A percentile compares a stretch with the other conserved stretches of the same genome.
Conservation (phyloP, 35 echinoderm and acorn worm genomes). For the Eucidaris tribuloides region DNA sequence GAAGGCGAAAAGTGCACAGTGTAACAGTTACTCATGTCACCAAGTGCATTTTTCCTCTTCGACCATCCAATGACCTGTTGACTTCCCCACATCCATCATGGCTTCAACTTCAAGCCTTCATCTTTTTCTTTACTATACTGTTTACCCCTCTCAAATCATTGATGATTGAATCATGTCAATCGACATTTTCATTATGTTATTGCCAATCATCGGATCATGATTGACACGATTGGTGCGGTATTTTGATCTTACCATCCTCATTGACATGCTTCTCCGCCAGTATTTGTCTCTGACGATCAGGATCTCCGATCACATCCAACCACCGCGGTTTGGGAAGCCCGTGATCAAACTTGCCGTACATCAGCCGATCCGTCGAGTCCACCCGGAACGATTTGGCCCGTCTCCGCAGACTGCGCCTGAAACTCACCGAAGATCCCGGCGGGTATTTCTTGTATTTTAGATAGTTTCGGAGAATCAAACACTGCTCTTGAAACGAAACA, state of each 20-base stretch:
- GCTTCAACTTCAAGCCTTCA: no score
- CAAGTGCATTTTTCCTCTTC: no score
- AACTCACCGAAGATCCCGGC: not conserved
- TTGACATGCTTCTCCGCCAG: not conserved
- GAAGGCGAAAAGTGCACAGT: no score
- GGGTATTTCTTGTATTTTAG: not conserved
- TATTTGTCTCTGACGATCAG: not conserved
- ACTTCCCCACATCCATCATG: no score
- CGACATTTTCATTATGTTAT: no score
- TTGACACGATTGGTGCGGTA: no score
- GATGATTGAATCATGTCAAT: no score
- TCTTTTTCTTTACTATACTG: no score
- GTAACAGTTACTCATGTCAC: no score
- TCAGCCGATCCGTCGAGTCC: not conserved
- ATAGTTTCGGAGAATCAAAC: not conserved
- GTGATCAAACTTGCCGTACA: slow-evolving; percentile 12
- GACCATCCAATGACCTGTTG: no score
- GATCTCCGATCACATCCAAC: not conserved
- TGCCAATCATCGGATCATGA: no score
- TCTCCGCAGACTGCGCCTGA: not conserved
- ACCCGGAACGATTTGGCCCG: slow-evolving; percentile 6
- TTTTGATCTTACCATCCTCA: not conserved
- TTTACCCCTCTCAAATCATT: no score
- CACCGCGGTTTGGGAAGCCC: slow-evolving; percentile 4
- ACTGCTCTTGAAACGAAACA: not conserved